phyloP scores from a whole-genome alignment of 2,113 vertebrate genomes.

The Peromyscus maniculatus region DNA sequence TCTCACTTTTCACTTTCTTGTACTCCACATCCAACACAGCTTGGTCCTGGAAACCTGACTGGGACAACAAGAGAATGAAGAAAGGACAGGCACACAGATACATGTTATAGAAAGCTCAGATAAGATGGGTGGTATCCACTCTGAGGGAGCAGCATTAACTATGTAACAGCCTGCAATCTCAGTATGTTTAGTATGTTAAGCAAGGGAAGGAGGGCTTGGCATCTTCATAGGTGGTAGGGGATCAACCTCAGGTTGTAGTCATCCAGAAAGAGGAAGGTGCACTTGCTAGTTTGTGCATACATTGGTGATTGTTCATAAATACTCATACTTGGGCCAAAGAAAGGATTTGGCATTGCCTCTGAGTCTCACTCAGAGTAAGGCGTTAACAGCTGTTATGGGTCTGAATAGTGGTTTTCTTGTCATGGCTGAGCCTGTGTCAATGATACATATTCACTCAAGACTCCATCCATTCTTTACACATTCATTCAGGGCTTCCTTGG shows the following conservation, averaged over 20 bases:
- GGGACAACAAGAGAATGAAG: neutral
- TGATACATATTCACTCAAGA: neutral
- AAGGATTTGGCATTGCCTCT: neutral
- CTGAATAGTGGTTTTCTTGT: neutral
- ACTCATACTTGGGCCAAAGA: neutral
- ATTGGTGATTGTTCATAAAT: neutral
- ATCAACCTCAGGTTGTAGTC: neutral
- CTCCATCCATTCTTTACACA: neutral
- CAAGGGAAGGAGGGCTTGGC: neutral
- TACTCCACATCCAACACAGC: neutral
- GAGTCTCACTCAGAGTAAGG: neutral
- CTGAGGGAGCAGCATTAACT: neutral
- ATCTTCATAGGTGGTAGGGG: neutral
- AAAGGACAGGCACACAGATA: neutral
- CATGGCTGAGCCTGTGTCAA: neutral
- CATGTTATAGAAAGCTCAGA: neutral
- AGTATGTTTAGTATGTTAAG: neutral
- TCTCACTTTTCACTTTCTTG: neutral
- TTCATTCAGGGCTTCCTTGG: neutral
- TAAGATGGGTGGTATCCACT: no score
- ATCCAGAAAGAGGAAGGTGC: neutral
- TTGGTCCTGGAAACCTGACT: neutral
- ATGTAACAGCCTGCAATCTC: neutral
- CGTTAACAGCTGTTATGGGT: neutral
- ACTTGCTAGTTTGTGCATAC: neutral